Conservation (phyloP, 2,113 vertebrate genomes). For the Centrocercus urophasianus region DNA sequence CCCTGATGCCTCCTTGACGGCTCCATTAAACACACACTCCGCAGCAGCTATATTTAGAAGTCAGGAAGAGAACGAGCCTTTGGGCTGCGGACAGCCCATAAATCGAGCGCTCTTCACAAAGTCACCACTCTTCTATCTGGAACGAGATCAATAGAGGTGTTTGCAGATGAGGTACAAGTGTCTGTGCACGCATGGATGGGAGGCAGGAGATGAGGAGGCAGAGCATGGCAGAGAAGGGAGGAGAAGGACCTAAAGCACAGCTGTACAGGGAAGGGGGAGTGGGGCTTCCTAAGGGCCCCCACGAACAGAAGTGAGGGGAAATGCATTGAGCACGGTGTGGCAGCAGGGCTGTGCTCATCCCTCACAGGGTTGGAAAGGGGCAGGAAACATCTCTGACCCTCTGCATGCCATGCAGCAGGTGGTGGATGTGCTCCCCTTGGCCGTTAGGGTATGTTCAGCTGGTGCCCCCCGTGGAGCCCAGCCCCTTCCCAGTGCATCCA, state of each 20-base stretch:
- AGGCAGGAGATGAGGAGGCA: neutral
- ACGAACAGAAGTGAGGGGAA: neutral
- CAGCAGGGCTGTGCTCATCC: neutral
- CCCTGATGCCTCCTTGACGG: neutral
- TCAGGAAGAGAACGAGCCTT: neutral
- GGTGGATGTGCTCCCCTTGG: neutral
- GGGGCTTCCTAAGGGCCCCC: neutral
- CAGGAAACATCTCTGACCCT: rapidly evolving
- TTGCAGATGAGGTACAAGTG: neutral
- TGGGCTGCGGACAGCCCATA: constrained; percentile 34
- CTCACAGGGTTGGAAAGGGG: rapidly evolving
- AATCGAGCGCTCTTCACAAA: neutral
- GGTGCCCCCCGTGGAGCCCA: neutral
- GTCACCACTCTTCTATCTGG: neutral
- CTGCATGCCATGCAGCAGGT: rapidly evolving
- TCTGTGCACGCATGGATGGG: rapidly evolving
- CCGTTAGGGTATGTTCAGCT: neutral
- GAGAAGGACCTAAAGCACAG: neutral
- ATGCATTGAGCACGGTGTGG: rapidly evolving
- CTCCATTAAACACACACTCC: constrained; percentile 1
- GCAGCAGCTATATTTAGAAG: constrained; percentile 48
- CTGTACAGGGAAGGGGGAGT: rapidly evolving
- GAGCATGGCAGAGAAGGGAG: neutral
- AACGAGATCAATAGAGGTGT: neutral
- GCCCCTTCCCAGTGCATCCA: rapidly evolving